Conservation (phyloP, 2,888 invertebrate species). For the Ectemnius continuus region DNA sequence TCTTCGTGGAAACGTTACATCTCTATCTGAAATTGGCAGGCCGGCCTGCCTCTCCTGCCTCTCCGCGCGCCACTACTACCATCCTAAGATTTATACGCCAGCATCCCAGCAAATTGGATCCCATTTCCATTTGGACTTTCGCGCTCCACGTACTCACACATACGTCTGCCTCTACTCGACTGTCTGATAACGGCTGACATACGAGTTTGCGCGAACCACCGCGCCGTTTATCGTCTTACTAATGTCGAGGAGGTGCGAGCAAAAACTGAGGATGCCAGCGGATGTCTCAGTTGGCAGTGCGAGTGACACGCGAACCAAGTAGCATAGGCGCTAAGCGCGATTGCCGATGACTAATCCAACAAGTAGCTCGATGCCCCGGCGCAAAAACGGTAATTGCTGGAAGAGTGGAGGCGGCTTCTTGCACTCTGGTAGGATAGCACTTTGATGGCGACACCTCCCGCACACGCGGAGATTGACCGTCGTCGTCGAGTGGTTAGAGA, state of each 20-base stretch:
- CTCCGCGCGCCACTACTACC: constrained; percentile 7
- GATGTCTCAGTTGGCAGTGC: no score
- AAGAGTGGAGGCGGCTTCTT: constrained; percentile 9
- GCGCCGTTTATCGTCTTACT: background rate
- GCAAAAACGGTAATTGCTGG: constrained; percentile 18
- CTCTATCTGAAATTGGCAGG: constrained; percentile 49
- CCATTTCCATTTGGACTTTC: constrained; percentile 17
- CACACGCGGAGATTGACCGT: constrained; percentile 22
- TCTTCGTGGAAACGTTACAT: constrained; percentile 36
- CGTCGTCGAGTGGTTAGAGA: constrained; percentile 19
- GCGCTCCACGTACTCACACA: background rate
- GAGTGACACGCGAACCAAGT: no score
- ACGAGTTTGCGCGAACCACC: background rate
- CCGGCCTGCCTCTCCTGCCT: background rate
- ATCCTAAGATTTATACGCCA: constrained; percentile 28
- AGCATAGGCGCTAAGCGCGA: no score
- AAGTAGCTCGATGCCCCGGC: background rate
- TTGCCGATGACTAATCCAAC: constrained; percentile 10
- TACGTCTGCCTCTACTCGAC: background rate
- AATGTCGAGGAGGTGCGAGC: background rate
- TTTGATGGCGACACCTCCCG: constrained; percentile 34
- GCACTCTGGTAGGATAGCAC: background rate
- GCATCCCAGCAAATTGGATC: constrained; percentile 42
- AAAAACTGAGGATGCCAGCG: background rate
- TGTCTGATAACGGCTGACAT: constrained; percentile 21